Base-by-base conservation (phyloP, 2,888 invertebrate genomes). In the Osmoderma eremita region DNA sequence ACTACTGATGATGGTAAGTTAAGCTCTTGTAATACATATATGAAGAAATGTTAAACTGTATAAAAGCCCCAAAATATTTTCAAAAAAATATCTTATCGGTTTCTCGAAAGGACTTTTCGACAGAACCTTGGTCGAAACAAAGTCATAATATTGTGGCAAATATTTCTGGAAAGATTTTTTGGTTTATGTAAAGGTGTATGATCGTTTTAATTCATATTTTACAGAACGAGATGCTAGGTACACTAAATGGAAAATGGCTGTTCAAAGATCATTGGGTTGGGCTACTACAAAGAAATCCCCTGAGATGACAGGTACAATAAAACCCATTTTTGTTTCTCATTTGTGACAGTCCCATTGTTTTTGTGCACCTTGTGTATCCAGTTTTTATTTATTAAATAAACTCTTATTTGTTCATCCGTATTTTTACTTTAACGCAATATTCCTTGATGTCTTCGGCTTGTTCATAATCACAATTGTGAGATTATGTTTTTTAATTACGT, bases 181-280 rank as follows among this genome's bases (percentile, higher is more conserved):
- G 30, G 30, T 30, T 30, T 30, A 6, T 30, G 8, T 30, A 30
- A 6, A 30, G 10, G 36, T 36, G 4, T 6, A 3, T 41, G 3
- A 13, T 15, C 58, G n/a, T n/a, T n/a, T n/a, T n/a, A n/a, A n/a
- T n/a, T n/a, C n/a, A n/a, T n/a, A n/a, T n/a, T 56, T 79, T 78
- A 42, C 63, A 82, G 83, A 95, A 79, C 88, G 96, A 65, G 90
- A 93, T 78, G 86, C 88, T 3, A 87, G 95, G 69, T 96, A 94
- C 81, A 91, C 88, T 5, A 92, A 93, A 82, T 97, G 97, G 97
- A 96, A 95, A 83, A 93, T 93, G 89, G 97, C 97, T 0, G 95
- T 98, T 1, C 90, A 95, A 77, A 88, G 96, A 30, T 93, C 95
- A 39, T 87, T 97, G 74, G 93, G 94, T 69, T 97, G 97, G 97